Evolutionary conservation across 2,113 vertebrate genomes (phyloP).

Genomic region (Pituophis catenifer): DNA sequence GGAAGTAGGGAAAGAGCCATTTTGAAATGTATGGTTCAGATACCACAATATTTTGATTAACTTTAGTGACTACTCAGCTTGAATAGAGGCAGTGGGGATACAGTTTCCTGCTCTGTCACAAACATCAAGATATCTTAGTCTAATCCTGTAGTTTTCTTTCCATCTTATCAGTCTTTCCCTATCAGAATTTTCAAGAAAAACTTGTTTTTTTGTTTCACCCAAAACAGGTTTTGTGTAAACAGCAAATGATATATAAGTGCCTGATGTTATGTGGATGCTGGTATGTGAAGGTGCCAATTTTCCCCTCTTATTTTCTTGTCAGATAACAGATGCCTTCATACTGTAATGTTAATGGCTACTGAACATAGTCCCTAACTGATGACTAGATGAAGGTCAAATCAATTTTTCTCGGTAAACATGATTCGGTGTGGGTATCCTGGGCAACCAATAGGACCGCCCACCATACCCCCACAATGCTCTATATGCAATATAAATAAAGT

Average conservation of each 20-base stretch:
- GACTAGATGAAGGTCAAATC: conserved; percentile 20
- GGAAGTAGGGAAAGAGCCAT: neutral
- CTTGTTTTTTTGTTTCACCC: conserved; percentile 4
- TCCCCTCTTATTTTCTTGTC: conserved; percentile 2
- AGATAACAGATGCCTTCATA: conserved; percentile 7
- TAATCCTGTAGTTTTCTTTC: neutral
- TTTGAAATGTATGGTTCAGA: neutral
- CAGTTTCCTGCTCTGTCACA: neutral
- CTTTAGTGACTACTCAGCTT: neutral
- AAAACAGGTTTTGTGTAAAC: conserved; percentile 1
- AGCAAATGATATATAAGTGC: neutral
- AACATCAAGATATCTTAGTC: neutral
- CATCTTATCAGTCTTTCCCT: neutral
- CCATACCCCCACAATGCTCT: conserved; percentile 13
- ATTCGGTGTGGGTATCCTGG: neutral
- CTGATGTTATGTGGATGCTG: neutral
- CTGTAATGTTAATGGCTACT: neutral
- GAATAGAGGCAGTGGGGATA: neutral
- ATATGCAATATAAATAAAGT: conserved; percentile 19
- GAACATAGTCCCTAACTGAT: conserved; percentile 16
- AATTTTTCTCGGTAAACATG: conserved; percentile 25
- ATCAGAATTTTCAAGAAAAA: neutral
- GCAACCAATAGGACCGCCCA: neutral
- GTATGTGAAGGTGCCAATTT: conserved; percentile 17
- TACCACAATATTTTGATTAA: neutral